Conservation (phyloP, 2,797 vertebrate species). For the Pangasius macronema region DNA sequence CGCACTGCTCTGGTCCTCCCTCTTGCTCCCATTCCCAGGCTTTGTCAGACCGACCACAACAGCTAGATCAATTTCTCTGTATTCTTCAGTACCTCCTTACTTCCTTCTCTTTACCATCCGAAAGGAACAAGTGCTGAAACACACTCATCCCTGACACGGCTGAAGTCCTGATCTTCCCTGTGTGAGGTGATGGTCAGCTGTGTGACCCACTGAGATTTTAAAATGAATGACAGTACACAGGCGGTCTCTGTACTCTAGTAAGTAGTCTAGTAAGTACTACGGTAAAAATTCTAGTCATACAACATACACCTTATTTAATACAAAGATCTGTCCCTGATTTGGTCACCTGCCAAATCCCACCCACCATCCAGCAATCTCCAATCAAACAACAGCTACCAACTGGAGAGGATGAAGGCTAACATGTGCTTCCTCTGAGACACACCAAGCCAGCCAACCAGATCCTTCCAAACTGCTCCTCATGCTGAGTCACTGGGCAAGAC, state of each 20-base stretch:
- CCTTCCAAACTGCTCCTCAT: not conserved
- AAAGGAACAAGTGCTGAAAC: not conserved
- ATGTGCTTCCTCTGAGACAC: not conserved
- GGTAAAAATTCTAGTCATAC: not conserved
- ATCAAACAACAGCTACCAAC: not conserved
- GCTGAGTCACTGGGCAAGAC: not conserved
- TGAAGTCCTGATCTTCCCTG: not conserved
- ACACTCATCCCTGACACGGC: too few relatives aligned
- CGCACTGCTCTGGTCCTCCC: conserved; percentile 6
- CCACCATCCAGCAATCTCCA: not conserved
- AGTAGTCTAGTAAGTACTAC: not conserved
- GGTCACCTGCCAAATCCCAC: not conserved
- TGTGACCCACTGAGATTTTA: not conserved
- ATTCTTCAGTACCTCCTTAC: not conserved
- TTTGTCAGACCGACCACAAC: not conserved
- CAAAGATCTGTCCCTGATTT: not conserved
- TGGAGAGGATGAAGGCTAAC: not conserved
- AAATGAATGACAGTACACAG: not conserved
- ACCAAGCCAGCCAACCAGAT: not conserved
- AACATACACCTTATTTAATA: not conserved
- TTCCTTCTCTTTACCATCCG: not conserved
- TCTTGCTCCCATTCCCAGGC: not conserved
- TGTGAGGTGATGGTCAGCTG: not conserved
- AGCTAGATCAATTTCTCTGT: conserved; percentile 8
- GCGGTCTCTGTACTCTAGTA: not conserved